Evolutionary conservation across 23 tunicate species (phyloP), one percentile per base, ranked within the genome.

Genomic region (Styela plicata): DNA sequence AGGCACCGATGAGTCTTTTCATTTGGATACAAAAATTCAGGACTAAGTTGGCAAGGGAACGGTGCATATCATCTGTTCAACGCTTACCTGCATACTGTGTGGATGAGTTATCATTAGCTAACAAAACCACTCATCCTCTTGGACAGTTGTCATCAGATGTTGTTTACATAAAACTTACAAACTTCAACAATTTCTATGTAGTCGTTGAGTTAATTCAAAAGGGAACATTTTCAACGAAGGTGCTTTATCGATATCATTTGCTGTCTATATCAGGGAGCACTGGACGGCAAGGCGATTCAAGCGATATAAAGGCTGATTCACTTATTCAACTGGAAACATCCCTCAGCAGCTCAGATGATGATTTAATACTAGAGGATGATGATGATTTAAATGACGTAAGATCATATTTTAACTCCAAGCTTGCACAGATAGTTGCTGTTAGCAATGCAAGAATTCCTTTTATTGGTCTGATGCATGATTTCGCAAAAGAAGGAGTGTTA

Each of bases 391-490:
- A 37, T 13, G 34, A 24, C 23, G 52, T 25, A 64, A 29, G 36
- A n/a, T 76, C 32, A 1, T 23, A 82, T 24, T 28, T 53, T 22
- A 71, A 82, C 27, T 35, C 85, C 22, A 83, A 82, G 34, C 24
- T 82, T 7, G 57, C 79, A n/a, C 66, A 36, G 7, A 63, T 82
- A 0, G 75, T 90, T 33, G 34, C 86, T 3, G 36, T 82, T 5
- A 85, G 95, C 63, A 63, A 79, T 25, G 44, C 90, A 1, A 87
- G 91, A 3, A 86, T 94, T 44, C 95, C 98, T 34, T 94, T 94
- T 53, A 63, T 89, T 27, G 62, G 74, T 1, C 78, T 94, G 24
- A 44, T 83, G 34, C 86, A 79, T 30, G 80, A 78, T 24, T 33
- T 89, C 13, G 84, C 74, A 2, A 75, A 75, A 64, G 88, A 69